Evolutionary conservation across 2,797 vertebrate genomes (phyloP).

Genomic region (Forpus xanthops): DNA sequence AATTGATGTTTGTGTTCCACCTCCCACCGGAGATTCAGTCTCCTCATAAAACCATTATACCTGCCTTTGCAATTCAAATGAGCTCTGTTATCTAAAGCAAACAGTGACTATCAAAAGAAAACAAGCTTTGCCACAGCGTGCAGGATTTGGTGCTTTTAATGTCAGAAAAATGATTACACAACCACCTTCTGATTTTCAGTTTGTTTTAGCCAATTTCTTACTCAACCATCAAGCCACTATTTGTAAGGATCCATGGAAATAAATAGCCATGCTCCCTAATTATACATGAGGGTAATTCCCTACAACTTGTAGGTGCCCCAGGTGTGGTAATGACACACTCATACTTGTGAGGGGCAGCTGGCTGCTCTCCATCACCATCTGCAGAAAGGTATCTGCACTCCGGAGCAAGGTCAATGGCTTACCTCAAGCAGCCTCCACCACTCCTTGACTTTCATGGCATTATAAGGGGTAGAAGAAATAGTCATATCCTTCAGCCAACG

Average conservation of each 20-base stretch:
- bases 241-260: not conserved
- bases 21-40: not conserved
- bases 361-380: not conserved
- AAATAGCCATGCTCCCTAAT: not conserved
- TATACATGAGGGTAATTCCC: not conserved
- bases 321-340: not conserved
- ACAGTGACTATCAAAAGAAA: not conserved
- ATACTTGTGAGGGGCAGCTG: not conserved
- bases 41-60: not conserved
- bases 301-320: not conserved
- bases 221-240: not conserved
- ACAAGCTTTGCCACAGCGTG: not conserved
- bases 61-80: not conserved
- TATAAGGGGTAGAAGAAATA: not conserved
- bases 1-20: not conserved
- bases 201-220: not conserved
- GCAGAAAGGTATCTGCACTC: not conserved
- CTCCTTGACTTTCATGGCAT: not conserved
- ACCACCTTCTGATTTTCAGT: not conserved
- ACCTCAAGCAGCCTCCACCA: not conserved
- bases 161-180: not conserved
- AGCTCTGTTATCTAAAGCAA: not conserved
- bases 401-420: not conserved
- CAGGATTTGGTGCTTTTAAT: not conserved
- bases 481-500: not conserved